phyloP scores from a whole-genome alignment of 2,888 invertebrate genomes.

The Pachymerium ferrugineum region DNA sequence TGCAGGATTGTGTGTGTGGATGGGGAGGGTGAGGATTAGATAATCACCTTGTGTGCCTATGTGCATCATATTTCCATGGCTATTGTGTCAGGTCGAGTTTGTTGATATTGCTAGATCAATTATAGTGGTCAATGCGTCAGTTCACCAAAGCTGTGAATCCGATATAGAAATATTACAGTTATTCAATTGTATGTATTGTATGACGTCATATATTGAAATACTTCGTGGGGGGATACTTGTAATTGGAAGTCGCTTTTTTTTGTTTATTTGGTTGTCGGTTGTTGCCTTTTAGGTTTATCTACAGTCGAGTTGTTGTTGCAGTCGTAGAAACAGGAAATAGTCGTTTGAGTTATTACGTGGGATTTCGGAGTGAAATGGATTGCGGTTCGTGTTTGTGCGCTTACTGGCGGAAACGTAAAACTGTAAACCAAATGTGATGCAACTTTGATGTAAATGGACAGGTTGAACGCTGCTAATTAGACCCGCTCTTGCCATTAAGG shows the following conservation, averaged over 20 bases:
- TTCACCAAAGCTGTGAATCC: background rate
- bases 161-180: background rate
- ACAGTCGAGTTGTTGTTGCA: background rate
- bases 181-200: background rate
- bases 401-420: no score
- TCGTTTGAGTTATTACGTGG: background rate
- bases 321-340: constrained; percentile 1
- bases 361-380: constrained; percentile 15
- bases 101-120: background rate
- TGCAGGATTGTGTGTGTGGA: constrained; percentile 22
- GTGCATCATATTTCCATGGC: background rate
- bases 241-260: background rate
- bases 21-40: constrained; percentile 9
- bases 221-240: no score
- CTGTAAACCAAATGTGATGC: no score
- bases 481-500: constrained; percentile 6
- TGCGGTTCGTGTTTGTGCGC: background rate
- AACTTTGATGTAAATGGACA: constrained; percentile 17
- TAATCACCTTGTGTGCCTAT: constrained; percentile 9
- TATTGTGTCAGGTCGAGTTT: background rate
- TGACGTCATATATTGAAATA: background rate
- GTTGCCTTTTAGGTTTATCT: constrained; percentile 15
- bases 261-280: background rate
- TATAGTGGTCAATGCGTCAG: background rate
- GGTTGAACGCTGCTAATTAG: constrained; percentile 20